Base-by-base conservation (phyloP, 2,888 invertebrate species). In the Masnerella sp. region DNA sequence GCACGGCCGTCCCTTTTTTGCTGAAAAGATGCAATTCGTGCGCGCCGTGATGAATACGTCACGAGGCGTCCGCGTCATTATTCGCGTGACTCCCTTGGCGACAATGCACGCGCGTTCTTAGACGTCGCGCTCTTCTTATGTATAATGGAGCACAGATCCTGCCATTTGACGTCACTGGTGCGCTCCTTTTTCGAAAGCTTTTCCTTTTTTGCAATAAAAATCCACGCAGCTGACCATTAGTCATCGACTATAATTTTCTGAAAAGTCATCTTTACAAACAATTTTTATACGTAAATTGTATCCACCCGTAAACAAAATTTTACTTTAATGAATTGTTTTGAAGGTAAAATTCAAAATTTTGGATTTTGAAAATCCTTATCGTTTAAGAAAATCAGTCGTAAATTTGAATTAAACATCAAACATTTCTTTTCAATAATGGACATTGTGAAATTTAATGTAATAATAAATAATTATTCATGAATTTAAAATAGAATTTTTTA, bases 71-170 rank as follows among this genome's bases (percentile, higher is more conserved):
- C 15, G 64, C 51, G 59, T 47, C 59, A 49, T 74, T 62, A 62
- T 65, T 69, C 47, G 58, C 58, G 52, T 56, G 51, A 52, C 40
- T 71, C 34, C 15, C 45, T 20, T 11, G 17, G 59, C 54, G 61
- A 61, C 61, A 72, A 67, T 72, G 43, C 25, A 56, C 51, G 47
- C 32, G 42, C 38, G 28, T 25, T 40, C 54, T 32, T 42, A 56
- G 22, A 56, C 17, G 17, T 14, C 12, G 38, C 43, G 72, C 70
- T 74, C 62, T 56, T 51, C 58, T 54, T 61, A 65, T 47, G 65
- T 54, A 65, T 59, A 72, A 65, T 54, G 54, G 47, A 47, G 49
- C 52, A 49, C 42, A 59, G 40, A 38, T 47, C 59, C 38, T 25
- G 54, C 7, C 20, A 59, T 32, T 51, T 47, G 56, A 64, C 45